Evolutionary conservation across 2,113 vertebrate genomes (phyloP).

Genomic region (Lagopus muta): DNA sequence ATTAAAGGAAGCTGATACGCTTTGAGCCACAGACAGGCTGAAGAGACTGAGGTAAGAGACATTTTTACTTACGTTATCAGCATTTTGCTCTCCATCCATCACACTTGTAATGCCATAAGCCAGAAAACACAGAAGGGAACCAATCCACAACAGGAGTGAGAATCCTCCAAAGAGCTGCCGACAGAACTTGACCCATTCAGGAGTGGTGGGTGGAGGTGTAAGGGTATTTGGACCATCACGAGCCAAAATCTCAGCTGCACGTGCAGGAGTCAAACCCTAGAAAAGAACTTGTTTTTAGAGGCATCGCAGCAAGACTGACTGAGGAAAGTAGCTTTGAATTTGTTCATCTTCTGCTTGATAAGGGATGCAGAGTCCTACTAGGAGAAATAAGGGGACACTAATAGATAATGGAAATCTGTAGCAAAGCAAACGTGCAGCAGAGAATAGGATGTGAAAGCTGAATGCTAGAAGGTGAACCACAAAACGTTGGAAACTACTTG

Average conservation of each 20-base stretch:
- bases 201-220: slow-evolving; percentile 93
- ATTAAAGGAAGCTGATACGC: slow-evolving; percentile 22
- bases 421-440: background rate
- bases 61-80: slow-evolving; percentile 88
- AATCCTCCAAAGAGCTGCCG: slow-evolving; percentile 96
- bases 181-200: slow-evolving; percentile 98
- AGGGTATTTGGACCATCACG: slow-evolving; percentile 94
- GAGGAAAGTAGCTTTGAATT: background rate
- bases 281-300: background rate
- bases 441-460: background rate
- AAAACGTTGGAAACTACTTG: background rate
- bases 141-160: slow-evolving; percentile 95
- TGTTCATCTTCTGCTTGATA: background rate
- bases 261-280: slow-evolving; percentile 86
- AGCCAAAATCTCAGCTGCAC: slow-evolving; percentile 91
- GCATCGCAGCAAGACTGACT: background rate
- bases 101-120: slow-evolving; percentile 88
- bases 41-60: background rate
- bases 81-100: slow-evolving; percentile 83
- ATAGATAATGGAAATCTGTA: background rate
- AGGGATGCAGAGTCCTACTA: background rate
- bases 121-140: slow-evolving; percentile 94
- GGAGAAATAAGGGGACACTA: background rate
- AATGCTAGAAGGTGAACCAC: background rate
- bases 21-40: slow-evolving; percentile 4